Evolutionary conservation across 2,888 invertebrate genomes (phyloP), one percentile per base, ranked within the genome.

Genomic region (Luperina testacea): DNA sequence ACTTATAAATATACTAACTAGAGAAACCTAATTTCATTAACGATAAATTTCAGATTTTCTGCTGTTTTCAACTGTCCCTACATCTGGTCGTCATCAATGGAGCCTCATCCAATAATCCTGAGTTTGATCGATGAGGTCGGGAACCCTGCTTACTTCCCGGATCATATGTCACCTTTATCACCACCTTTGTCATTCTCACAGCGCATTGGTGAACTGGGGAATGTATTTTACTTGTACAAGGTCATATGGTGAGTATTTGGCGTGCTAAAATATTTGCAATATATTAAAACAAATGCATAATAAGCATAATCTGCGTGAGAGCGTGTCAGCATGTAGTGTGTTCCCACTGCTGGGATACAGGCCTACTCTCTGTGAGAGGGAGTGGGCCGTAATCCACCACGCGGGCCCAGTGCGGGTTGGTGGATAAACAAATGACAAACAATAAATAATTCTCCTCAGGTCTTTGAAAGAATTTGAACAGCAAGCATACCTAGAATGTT

Each of bases 61-160:
- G 75, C 89, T 8, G 20, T 88, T 15, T 90, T 86, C 79, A 81
- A 90, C 63, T 91, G 90, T 42, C 92, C 93, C 0, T 83, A 88
- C 13, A 84, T 92, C 48, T 92, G 92, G 92, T 90, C 90, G 0
- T 91, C 91, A 0, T 91, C 93, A 1, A 81, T 92, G 77, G 93
- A 93, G 45, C 90, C 92, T 4, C 92, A 93, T 73, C 78, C 84
- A 1, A 80, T 87, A 76, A 83, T 93, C 0, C 72, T 93, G 6
- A 82, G 84, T 2, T 79, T 93, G 32, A 90, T 94, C 20, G 93
- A 93, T 32, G 93, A 92, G 15, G 69, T 84, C 4, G 87, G 90
- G 0, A 95, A 94, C 70, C 94, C 95, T 0, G 91, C 95, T 4
- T 95, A 94, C 76, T 90, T 88, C 0, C 84, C 92, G 0, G 91